These are phyloP conservation scores for Rapana venosa DNA, from an alignment of 2,888 invertebrate genomes.

Conservation along the genomic window DNA sequence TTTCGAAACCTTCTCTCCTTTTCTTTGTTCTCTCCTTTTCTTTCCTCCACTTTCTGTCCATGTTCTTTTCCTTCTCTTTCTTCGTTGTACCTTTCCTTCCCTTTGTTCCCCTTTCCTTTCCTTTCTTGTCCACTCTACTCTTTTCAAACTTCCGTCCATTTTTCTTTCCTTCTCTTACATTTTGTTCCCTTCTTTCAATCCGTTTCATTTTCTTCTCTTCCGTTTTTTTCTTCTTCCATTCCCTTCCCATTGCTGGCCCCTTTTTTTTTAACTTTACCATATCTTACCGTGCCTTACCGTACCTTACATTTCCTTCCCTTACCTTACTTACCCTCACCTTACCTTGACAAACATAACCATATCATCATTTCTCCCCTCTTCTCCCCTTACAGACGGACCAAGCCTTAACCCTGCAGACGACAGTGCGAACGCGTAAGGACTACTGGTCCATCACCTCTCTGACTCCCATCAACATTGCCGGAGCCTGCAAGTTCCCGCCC, in stretches of 20 bases:
- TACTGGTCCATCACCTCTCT: slow-evolving; percentile 43
- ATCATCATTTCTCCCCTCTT: too few species aligned
- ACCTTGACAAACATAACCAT: too few species aligned
- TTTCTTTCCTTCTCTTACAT: background rate
- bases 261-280: background rate
- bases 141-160: background rate
- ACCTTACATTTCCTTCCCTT: too few species aligned
- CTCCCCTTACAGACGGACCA: background rate
- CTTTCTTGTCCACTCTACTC: background rate
- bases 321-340: too few species aligned
- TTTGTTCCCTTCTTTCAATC: background rate
- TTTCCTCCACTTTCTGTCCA: background rate
- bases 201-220: background rate
- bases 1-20: background rate
- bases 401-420: slow-evolving; percentile 38
- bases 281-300: too few species aligned
- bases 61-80: background rate
- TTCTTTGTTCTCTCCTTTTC: background rate
- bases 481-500: slow-evolving; percentile 46
- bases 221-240: background rate
- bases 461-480: slow-evolving; percentile 45
- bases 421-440: slow-evolving; percentile 45
- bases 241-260: background rate
- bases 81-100: background rate
- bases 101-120: background rate